A percentile compares a stretch with the other conserved stretches of the same genome.
phyloP scores from a whole-genome alignment of 2,888 invertebrate genomes.

The Rhagonycha fulva region DNA sequence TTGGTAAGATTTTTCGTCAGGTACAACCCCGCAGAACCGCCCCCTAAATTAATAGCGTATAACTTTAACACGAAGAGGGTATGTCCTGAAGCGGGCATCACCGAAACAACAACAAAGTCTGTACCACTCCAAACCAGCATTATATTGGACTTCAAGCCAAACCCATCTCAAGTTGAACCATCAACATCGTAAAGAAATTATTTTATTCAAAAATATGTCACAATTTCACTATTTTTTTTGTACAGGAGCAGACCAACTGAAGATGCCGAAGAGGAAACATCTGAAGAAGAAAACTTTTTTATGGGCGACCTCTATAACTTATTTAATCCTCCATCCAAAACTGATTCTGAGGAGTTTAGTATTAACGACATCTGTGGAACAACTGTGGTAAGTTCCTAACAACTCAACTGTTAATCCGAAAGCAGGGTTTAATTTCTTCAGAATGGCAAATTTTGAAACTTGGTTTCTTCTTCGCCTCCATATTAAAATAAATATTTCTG shows the following conservation, averaged over 20 bases:
- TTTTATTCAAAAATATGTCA: background rate
- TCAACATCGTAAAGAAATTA: background rate
- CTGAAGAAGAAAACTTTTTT: too few species aligned
- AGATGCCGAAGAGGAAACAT: too few species aligned
- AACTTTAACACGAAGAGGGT: constrained; percentile 63
- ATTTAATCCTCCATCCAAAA: background rate
- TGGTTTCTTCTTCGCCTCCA: too few species aligned
- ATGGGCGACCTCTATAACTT: too few species aligned
- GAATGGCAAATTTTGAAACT: too few species aligned
- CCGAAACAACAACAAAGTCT: background rate
- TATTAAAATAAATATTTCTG: too few species aligned
- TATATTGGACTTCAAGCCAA: background rate
- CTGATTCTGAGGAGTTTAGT: background rate
- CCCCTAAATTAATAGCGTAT: constrained; percentile 57
- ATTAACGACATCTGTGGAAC: constrained; percentile 1
- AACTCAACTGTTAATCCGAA: too few species aligned
- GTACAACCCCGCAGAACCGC: constrained; percentile 57
- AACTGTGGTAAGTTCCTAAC: background rate
- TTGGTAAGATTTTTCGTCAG: constrained; percentile 65
- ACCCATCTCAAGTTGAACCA: background rate
- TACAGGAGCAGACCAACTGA: background rate
- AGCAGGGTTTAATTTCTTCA: too few species aligned
- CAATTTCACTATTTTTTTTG: background rate
- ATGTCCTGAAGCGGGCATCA: constrained; percentile 53
- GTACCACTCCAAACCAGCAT: constrained; percentile 25